A percentile compares a stretch with the other conserved stretches of the same genome.
These are phyloP conservation scores for Chiloscyllium plagiosum DNA, from an alignment of 2,113 vertebrate species.

Conservation along the genomic window DNA sequence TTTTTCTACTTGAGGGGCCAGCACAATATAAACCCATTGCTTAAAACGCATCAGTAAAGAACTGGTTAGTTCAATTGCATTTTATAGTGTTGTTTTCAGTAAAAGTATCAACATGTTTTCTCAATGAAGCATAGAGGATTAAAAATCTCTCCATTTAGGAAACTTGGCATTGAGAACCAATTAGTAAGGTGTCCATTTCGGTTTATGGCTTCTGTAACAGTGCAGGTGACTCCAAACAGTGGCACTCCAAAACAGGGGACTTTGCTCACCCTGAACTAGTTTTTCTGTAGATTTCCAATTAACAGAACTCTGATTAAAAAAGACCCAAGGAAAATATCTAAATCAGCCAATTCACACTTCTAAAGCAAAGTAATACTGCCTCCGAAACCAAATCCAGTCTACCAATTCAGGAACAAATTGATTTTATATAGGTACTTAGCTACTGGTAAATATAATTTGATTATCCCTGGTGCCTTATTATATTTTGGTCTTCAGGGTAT, in stretches of 20 bases:
- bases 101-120: neutral
- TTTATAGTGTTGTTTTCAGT: neutral
- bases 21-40: neutral
- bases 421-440: slow-evolving; percentile 31
- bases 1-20: neutral
- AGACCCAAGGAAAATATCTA: neutral
- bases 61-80: neutral
- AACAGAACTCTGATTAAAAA: neutral
- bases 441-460: slow-evolving; percentile 35
- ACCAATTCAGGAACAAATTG: slow-evolving; percentile 24
- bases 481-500: slow-evolving; percentile 33
- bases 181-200: neutral
- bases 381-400: slow-evolving; percentile 25
- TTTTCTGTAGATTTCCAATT: neutral
- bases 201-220: neutral
- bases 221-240: neutral
- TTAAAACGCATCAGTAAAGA: neutral
- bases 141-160: neutral
- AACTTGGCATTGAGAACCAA: neutral
- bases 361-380: slow-evolving; percentile 35
- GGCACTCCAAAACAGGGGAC: neutral
- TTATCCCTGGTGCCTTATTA: slow-evolving; percentile 32
- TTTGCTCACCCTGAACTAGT: neutral
- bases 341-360: slow-evolving; percentile 28
- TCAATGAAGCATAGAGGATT: neutral